These are phyloP conservation scores for Triops longicaudatus DNA, from an alignment of 1,140 invertebrate genomes.

Conservation along the genomic window DNA sequence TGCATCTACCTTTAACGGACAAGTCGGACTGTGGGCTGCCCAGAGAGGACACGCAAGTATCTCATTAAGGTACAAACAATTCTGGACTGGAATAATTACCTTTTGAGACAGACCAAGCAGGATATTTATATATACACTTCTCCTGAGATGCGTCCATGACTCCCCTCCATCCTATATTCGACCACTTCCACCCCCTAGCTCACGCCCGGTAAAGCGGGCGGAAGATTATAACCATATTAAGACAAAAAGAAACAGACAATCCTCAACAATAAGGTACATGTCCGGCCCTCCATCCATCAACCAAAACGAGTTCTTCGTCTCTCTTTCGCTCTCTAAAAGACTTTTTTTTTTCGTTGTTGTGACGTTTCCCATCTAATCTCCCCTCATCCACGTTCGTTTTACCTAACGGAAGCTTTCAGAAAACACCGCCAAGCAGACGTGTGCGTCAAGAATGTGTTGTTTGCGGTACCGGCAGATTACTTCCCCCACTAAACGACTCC, in stretches of 20 bases:
- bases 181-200: not conserved
- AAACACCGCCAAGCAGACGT: not conserved
- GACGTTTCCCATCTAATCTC: not conserved
- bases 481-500: not conserved
- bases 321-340: not conserved
- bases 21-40: not conserved
- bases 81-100: not conserved
- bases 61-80: not conserved
- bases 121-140: not conserved
- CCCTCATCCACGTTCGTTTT: not conserved
- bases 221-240: not conserved
- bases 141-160: not conserved
- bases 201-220: not conserved
- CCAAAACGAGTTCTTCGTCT: constrained; percentile 7
- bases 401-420: constrained; percentile 6
- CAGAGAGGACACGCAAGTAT: not conserved
- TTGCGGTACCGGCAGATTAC: not conserved
- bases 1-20: not conserved
- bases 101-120: not conserved
- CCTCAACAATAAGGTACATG: constrained; percentile 1
- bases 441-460: constrained; percentile 15
- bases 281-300: not conserved
- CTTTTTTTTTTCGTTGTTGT: not conserved
- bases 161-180: not conserved
- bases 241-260: constrained; percentile 12